Evolutionary conservation across 2,797 vertebrate species (phyloP).

Genomic region (Anguilla marmorata): DNA sequence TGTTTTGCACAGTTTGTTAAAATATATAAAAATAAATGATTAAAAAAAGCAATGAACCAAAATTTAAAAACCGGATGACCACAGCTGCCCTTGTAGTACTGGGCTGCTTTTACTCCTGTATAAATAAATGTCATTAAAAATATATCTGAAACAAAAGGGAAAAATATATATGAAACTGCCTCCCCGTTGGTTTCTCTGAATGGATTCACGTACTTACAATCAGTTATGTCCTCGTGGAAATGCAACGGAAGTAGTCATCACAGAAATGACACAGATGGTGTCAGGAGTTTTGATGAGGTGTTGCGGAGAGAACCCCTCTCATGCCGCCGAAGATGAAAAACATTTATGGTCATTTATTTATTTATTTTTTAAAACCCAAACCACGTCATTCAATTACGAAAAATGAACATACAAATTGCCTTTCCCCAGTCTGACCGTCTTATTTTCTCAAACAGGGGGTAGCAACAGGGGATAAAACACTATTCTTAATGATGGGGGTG

Average conservation of each 20-base stretch:
- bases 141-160: conserved; percentile 51
- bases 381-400: conserved; percentile 35
- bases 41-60: conserved; percentile 62
- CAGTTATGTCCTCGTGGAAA: conserved; percentile 57
- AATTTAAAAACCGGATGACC: conserved; percentile 69
- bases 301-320: conserved; percentile 49
- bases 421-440: conserved; percentile 27
- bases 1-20: conserved; percentile 69
- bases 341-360: background rate
- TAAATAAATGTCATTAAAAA: conserved; percentile 67
- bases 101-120: conserved; percentile 63
- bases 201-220: conserved; percentile 49
- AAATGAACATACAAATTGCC: conserved; percentile 56
- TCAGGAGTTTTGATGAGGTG: conserved; percentile 48
- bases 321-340: conserved; percentile 17
- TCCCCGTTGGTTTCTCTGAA: conserved; percentile 53
- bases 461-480: conserved; percentile 72
- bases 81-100: conserved; percentile 50
- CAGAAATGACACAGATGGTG: conserved; percentile 50
- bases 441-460: conserved; percentile 66
- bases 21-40: conserved; percentile 64
- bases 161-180: conserved; percentile 36
- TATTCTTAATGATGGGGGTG: conserved; percentile 64
- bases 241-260: conserved; percentile 45
- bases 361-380: conserved; percentile 28